These are phyloP conservation scores for Vombatus ursinus DNA, from an alignment of 2,113 vertebrate genomes.

Conservation along the genomic window DNA sequence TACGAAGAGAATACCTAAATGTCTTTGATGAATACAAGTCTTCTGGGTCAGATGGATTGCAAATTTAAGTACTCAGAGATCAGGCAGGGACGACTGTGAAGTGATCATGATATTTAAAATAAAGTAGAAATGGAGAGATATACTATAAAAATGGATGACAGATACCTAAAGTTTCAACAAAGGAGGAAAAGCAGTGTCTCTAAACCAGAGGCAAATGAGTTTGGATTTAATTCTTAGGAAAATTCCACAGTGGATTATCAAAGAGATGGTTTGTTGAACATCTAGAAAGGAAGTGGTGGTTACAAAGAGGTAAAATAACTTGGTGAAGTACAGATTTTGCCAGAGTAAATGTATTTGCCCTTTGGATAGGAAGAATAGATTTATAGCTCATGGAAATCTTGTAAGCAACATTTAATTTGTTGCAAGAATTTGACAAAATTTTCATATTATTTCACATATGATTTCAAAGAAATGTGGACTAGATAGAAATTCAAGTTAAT, in stretches of 20 bases:
- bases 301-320: neutral
- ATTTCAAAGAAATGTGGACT: neutral
- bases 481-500: neutral
- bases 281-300: neutral
- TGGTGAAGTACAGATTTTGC: neutral
- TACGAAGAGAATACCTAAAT: neutral
- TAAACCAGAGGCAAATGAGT: neutral
- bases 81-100: neutral
- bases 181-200: neutral
- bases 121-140: neutral
- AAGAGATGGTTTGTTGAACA: neutral
- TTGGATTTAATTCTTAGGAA: too few species aligned
- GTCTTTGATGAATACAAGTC: neutral
- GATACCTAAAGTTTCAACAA: neutral
- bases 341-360: neutral
- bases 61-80: neutral
- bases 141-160: neutral
- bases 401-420: neutral
- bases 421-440: neutral
- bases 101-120: neutral
- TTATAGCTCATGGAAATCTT: neutral
- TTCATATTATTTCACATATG: neutral
- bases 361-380: neutral
- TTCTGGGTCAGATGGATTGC: neutral
- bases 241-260: neutral